Base-by-base conservation (phyloP, 2,888 invertebrate species). In the Leptinotarsa rubiginosa region DNA sequence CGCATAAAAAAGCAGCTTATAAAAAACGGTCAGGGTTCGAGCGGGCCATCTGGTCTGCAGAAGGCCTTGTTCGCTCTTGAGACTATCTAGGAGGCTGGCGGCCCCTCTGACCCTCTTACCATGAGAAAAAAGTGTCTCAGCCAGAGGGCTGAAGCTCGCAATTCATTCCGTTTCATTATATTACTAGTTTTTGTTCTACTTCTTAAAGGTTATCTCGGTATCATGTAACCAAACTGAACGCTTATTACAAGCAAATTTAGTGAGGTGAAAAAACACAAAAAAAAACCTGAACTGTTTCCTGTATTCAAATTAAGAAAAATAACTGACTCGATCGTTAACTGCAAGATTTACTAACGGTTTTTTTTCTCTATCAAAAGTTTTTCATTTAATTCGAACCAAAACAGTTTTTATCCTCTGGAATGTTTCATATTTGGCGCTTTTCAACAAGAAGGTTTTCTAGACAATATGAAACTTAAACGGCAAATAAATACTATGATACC, bases 11-110 rank as follows among this genome's bases (percentile, higher is more conserved):
- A 86, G 79, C 82, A 81, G 87, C 87, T 87, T 87, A 75, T 77
- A 87, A 87, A 88, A 87, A 87, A 87, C 87, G 87, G 87, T 86
- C 87, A 87, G 87, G 87, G 86, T 83, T 82, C 82, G 82, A 81
- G 77, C 78, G 80, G 85, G 82, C 86, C 86, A 86, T 86, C 86
- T 86, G 86, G 85, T 84, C 83, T 80, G 82, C 86, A 86, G 83
- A 84, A 83, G 84, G 85, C 84, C 84, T 59, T 59, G 59, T 59
- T 59, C 78, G 81, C 84, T 85, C 85, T 86, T 82, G 84, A 85
- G 85, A 85, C 82, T 81, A 80, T 80, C 83, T 84, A 84, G 83
- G 83, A 85, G 84, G 84, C 83, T 83, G 84, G 79, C 77, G 73
- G 74, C 83, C 85, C 85, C 85, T 86, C 85, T 85, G 86, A 85